Percentiles rank a stretch among this genome's conserved stretches.
Evolutionary conservation across 2,797 vertebrate species (phyloP).

Genomic region (Danio jaintianensis): DNA sequence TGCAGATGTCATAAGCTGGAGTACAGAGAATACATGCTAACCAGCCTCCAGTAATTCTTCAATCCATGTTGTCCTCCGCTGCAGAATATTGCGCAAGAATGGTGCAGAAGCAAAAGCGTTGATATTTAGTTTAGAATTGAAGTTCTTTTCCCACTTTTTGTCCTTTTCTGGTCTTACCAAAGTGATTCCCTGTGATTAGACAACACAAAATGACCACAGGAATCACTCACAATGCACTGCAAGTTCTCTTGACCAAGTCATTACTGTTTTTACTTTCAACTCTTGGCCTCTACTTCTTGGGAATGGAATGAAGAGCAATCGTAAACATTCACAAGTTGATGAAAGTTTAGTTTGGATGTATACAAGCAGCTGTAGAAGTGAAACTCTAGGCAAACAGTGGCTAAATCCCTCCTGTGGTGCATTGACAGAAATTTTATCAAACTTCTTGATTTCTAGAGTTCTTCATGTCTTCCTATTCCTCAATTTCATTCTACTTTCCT

Average conservation of each 20-base stretch:
- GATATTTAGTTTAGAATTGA: constrained; percentile 3
- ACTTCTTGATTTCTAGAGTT: not conserved
- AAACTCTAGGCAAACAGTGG: not conserved
- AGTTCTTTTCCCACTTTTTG: not conserved
- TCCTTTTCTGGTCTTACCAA: not conserved
- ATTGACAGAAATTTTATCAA: no score
- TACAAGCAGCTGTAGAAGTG: constrained; percentile 14
- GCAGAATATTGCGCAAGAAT: constrained; percentile 23
- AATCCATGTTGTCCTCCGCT: not conserved
- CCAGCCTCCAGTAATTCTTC: constrained; percentile 26
- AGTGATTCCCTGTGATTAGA: not conserved
- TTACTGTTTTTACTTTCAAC: not conserved
- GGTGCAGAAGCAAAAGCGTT: not conserved
- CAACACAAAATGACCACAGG: not conserved
- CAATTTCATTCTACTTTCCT: not conserved
- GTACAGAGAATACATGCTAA: not conserved
- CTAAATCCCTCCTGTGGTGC: not conserved
- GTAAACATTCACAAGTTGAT: not conserved
- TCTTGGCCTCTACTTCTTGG: not conserved
- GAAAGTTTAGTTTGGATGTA: not conserved
- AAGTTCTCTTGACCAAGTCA: not conserved
- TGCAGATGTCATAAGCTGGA: constrained; percentile 2
- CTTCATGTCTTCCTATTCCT: not conserved
- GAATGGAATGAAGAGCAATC: not conserved
- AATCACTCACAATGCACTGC: not conserved